A percentile compares a stretch with the other conserved stretches of the same genome.
These are phyloP conservation scores for Stegana nigrithorax DNA, from an alignment of 2,888 invertebrate genomes.

Conservation along the genomic window DNA sequence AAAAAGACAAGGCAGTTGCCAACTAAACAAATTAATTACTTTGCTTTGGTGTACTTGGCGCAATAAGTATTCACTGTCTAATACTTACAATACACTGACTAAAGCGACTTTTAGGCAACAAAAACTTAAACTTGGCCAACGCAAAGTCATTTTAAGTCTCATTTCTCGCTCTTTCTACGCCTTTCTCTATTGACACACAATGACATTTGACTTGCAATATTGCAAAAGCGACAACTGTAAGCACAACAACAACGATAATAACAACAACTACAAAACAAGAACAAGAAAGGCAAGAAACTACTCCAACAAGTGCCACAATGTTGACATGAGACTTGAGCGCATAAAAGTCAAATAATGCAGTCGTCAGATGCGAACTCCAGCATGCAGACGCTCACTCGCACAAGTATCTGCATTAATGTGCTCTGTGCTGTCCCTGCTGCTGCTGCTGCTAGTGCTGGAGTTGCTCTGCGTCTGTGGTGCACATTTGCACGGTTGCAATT, in stretches of 20 bases:
- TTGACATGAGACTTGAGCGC: constrained; percentile 10
- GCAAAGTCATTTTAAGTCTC: too few relatives aligned
- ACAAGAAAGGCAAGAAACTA: neutral
- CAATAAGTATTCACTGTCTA: too few relatives aligned
- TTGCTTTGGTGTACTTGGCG: too few relatives aligned
- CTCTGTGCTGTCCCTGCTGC: neutral
- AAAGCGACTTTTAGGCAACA: too few relatives aligned
- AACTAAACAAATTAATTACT: too few relatives aligned
- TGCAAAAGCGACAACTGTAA: too few relatives aligned
- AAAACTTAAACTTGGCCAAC: too few relatives aligned
- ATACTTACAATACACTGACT: too few relatives aligned
- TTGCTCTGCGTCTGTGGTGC: neutral
- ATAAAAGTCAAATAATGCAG: constrained; percentile 9
- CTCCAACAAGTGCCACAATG: constrained; percentile 11
- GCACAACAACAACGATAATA: constrained; percentile 4
- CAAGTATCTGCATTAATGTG: neutral
- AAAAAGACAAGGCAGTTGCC: too few relatives aligned
- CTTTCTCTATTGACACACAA: constrained; percentile 18
- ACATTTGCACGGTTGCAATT: constrained; percentile 48
- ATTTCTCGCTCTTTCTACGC: too few relatives aligned
- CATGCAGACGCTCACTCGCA: too few relatives aligned
- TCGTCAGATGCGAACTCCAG: too few relatives aligned
- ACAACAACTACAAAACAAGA: neutral
- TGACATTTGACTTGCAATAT: neutral
- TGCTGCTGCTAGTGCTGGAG: neutral